These are phyloP conservation scores for Mesitornis unicolor DNA, from an alignment of 2,113 vertebrate species.

Conservation along the genomic window DNA sequence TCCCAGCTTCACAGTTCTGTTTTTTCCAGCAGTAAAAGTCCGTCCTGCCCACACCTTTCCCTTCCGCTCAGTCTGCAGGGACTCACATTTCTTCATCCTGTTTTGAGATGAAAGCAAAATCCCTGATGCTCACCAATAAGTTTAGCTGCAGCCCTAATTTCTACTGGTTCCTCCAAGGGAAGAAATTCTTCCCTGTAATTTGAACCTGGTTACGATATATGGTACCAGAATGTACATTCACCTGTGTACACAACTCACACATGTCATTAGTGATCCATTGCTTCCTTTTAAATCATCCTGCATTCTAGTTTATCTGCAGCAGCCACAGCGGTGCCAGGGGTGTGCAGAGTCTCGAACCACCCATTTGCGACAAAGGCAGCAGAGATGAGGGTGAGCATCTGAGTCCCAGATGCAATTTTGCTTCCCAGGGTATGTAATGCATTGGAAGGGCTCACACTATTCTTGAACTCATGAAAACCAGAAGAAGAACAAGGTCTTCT, in stretches of 20 bases:
- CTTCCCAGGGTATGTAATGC: neutral
- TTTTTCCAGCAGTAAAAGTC: conserved; percentile 45
- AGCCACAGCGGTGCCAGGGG: neutral
- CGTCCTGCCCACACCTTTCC: conserved; percentile 27
- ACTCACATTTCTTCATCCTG: neutral
- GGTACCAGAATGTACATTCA: neutral
- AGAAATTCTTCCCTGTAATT: neutral
- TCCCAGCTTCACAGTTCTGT: neutral
- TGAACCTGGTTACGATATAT: neutral
- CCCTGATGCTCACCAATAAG: rapidly evolving
- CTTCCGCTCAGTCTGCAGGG: neutral
- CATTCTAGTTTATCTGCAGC: neutral
- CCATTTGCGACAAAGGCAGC: rapidly evolving
- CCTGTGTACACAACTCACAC: no score
- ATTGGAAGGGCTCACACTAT: neutral
- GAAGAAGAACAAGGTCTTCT: neutral
- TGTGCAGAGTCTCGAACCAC: neutral
- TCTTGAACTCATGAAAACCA: neutral
- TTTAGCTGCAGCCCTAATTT: neutral
- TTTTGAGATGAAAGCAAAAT: neutral
- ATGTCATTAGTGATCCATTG: rapidly evolving
- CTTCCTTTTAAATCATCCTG: neutral
- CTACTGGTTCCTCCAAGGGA: neutral
- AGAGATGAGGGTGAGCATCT: rapidly evolving
- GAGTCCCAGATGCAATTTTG: neutral